Conservation (phyloP, 2,888 invertebrate genomes). For the Aleiodes leptofemur region DNA sequence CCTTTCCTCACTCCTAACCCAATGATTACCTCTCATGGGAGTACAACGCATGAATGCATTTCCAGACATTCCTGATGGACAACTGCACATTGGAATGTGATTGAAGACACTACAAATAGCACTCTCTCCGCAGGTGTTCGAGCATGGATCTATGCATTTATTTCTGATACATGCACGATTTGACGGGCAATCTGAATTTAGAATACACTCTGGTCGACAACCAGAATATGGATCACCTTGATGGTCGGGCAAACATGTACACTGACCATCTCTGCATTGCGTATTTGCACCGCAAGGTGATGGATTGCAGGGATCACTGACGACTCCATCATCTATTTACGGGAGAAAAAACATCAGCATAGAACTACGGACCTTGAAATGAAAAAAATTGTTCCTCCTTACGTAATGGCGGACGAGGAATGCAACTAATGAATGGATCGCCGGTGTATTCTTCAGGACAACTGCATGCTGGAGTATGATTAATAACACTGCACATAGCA, state of each 20-base stretch:
- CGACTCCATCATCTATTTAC: constrained; percentile 86
- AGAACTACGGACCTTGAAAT: constrained; percentile 19
- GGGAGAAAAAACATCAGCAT: constrained; percentile 72
- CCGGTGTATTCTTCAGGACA: constrained; percentile 81
- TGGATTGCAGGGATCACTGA: constrained; percentile 82
- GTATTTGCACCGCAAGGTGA: constrained; percentile 88
- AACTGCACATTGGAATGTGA: constrained; percentile 77
- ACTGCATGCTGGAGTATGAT: constrained; percentile 83
- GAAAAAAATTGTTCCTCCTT: constrained; percentile 27
- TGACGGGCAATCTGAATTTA: constrained; percentile 85
- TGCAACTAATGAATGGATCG: constrained; percentile 80
- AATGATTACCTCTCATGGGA: constrained; percentile 76
- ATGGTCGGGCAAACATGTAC: constrained; percentile 85
- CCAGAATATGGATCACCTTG: constrained; percentile 84
- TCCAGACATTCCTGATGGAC: constrained; percentile 83
- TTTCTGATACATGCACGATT: constrained; percentile 85
- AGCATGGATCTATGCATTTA: constrained; percentile 88
- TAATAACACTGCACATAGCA: constrained; percentile 84
- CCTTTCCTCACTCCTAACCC: too few species aligned
- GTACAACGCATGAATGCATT: constrained; percentile 82
- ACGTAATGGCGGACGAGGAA: constrained; percentile 68
- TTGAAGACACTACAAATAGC: constrained; percentile 75
- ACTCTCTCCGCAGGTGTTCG: constrained; percentile 81
- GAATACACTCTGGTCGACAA: constrained; percentile 87
- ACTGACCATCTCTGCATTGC: constrained; percentile 85